Evolutionary conservation across 2,888 invertebrate species (phyloP), one percentile per base, ranked within the genome.

Genomic region (Rhingia campestris): DNA sequence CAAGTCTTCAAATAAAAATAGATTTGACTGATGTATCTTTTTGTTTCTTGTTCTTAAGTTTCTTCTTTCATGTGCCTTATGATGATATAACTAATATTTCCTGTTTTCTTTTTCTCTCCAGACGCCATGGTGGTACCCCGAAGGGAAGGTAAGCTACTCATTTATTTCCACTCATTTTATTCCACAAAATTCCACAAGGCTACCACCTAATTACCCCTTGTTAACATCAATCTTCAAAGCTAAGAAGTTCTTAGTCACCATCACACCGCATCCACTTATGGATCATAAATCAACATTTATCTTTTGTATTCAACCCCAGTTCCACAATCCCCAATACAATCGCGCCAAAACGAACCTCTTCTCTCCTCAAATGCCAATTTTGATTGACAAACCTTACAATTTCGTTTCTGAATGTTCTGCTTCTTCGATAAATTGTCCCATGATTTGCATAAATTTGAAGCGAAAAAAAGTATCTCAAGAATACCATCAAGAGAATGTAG

Each of bases 381-480:
- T 82, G 82, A 82, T 82, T 82, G 82, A 82, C 82, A 79, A 79
- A 61, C 73, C 59, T 67, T 73, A 54, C 47, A 70, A 43, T 47
- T 37, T 22, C 9, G 54, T 32, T 53, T 56, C 58, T 10, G 30
- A 37, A 37, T 10, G 41, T 41, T 41, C 43, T 9, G 53, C 47
- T 58, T 39, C 43, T 54, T 37, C 54, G 61, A 77, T 82, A 82
- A 82, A 82, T 79, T 82, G 77, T 82, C 73, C 61, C 72, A 74
- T 82, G 82, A 82, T 82, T 82, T 82, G 82, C 82, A 82, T 82
- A 82, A 74, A 64, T 59, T 69, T 74, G 33, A 58, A 47, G 47
- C 51, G 63, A 77, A 77, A 77, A 76, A 47, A 30, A 4, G 5
- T 22, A 12, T 10, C 53, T 67, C 81, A 51, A 82, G 69, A 82